Evolutionary conservation across 2,888 invertebrate genomes (phyloP), one percentile per base, ranked within the genome.

Genomic region (Apodemia hepburni): DNA sequence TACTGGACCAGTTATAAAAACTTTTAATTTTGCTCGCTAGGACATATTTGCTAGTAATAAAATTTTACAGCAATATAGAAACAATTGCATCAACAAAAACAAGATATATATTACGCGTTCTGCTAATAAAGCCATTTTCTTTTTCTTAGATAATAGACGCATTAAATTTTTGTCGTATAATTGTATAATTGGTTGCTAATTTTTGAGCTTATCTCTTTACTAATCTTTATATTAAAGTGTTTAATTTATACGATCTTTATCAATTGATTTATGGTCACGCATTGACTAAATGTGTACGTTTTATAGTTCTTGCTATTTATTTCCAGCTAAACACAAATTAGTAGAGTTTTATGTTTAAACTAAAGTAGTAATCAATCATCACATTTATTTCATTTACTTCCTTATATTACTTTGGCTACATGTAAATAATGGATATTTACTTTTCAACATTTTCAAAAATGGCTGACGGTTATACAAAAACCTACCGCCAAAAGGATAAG

Each of bases 61-160:
- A 72, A 68, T 71, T 71, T 70, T 72, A 68, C 68, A 73, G 70
- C 68, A 15, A 38, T 38, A 15, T 38, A 12, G 12, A 38, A 38
- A 38, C 38, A 38, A 38, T 12, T 12, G 38, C 12, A 38, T 38
- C 3, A 65, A 75, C 68, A 82, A 81, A 80, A 82, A 82, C 74
- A 69, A 78, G 73, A 76, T 63, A 15, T 15, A 12, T 78, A 77
- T 71, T 65, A 73, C 70, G 64, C 70, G 75, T 81, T 84, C 78
- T 70, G 73, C 81, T 80, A 83, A 83, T 83, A 80, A 75, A 77
- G 80, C 72, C 75, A 77, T 85, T 81, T 74, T 68, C 67, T 78
- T 80, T 79, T 79, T 79, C 71, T 71, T 58, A 62, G 64, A 61
- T 78, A 78, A 79, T 76, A 69, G 73, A 65, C 73, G 74, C 17